Evolutionary conservation across 2,888 invertebrate species (phyloP), one percentile per base, ranked within the genome.

Genomic region (Mythimna pallens): DNA sequence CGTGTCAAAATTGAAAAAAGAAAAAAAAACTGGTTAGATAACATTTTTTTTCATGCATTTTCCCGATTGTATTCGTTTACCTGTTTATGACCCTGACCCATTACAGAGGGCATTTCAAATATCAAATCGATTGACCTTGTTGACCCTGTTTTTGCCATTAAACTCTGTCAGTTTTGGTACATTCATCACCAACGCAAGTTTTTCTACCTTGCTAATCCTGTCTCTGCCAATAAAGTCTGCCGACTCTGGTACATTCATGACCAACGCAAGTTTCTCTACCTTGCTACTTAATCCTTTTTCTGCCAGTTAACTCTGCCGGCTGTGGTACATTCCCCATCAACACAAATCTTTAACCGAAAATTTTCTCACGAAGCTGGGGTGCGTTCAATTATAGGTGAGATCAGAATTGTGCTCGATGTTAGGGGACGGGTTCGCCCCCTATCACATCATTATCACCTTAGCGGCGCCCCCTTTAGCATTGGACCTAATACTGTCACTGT

Each of bases 401-500:
- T 75, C 65, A 58, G 63, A 70, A 80, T 65, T 70, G 75, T 80
- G 12, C 58, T 63, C 80, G 54, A 58, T 66, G 30, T 43, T 43
- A 70, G 80, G 71, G 71, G 67, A 67, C 52, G 54, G 17, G 57
- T 3, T 58, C 66, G 66, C 64, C 76, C 73, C 64, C 76, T 67
- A 71, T 80, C 57, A 43, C 62, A 80, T 78, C 62, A 75, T 80
- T 80, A 61, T 66, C 76, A 78, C 62, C 65, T 66, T 66, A 64
- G 54, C 36, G 65, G 17, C 75, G 66, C 61, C 64, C 76, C 47
- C 76, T 71, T 30, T 67, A 34, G 25, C 52, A 67, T 79, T 12
- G 36, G 20, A 61, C 50, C 8, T 54, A 61, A 70, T 52, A 76
- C 22, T 30, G 50, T 63, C 70, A 76, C 47, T 17, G 43, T 52